These are phyloP conservation scores for Sialia sialis DNA, from an alignment of 2,113 vertebrate species.

Conservation along the genomic window DNA sequence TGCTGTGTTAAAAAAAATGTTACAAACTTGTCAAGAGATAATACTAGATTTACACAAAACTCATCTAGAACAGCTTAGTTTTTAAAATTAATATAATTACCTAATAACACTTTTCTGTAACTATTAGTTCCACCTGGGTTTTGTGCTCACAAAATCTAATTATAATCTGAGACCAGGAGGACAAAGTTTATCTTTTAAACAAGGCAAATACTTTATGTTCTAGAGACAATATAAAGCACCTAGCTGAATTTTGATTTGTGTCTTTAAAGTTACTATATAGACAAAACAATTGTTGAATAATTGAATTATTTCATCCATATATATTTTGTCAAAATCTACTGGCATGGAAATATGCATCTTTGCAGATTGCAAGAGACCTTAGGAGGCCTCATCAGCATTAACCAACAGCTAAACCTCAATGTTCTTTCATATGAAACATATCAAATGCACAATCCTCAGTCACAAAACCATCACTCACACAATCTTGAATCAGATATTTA, in stretches of 20 bases:
- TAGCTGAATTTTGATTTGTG: not conserved
- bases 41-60: not conserved
- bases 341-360: not conserved
- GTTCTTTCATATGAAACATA: not conserved
- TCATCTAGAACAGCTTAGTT: not conserved
- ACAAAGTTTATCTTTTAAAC: not conserved
- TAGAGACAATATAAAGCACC: not conserved
- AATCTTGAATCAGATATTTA: not conserved
- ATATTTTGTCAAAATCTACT: not conserved
- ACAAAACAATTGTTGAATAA: not conserved
- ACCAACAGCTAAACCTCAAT: not conserved
- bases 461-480: not conserved
- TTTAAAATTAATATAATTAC: not conserved
- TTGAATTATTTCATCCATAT: not conserved
- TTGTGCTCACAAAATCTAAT: not conserved
- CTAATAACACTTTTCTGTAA: not conserved
- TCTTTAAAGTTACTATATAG: not conserved
- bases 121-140: not conserved
- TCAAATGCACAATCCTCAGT: not conserved
- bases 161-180: not conserved
- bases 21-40: not conserved
- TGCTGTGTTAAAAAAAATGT: not conserved
- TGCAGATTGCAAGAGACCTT: not conserved
- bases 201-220: not conserved
- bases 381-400: not conserved